Conservation (phyloP, 2,113 vertebrate species). For the Anolis carolinensis region DNA sequence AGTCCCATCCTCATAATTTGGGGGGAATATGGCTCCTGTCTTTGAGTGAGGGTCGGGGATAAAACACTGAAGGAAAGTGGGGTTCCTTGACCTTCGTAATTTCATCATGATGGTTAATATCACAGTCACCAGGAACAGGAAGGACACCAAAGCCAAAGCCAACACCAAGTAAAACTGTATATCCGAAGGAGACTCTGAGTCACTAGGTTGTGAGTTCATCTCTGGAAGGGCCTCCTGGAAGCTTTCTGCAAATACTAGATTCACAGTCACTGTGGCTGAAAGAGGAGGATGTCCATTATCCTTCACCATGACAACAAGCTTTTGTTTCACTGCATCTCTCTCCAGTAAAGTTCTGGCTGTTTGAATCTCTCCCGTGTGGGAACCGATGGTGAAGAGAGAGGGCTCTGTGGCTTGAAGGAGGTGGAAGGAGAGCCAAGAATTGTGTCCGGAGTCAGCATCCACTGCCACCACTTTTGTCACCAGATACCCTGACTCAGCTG, state of each 20-base stretch:
- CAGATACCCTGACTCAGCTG: neutral
- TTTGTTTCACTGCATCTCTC: slow-evolving; percentile 19
- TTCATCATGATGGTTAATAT: slow-evolving; percentile 40
- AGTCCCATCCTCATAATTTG: slow-evolving; percentile 49
- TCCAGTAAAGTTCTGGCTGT: neutral
- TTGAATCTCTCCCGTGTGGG: slow-evolving; percentile 13
- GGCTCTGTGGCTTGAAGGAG: slow-evolving; percentile 22
- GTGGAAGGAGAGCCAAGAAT: slow-evolving; percentile 20
- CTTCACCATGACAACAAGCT: slow-evolving; percentile 53
- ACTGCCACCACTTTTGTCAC: slow-evolving; percentile 20
- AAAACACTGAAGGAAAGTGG: slow-evolving; percentile 21
- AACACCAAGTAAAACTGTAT: slow-evolving; percentile 64
- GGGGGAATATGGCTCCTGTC: slow-evolving; percentile 19
- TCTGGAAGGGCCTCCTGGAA: slow-evolving; percentile 42
- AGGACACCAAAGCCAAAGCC: slow-evolving; percentile 60
- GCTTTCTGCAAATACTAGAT: slow-evolving; percentile 77
- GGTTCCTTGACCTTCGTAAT: slow-evolving; percentile 24
- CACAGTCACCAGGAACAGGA: slow-evolving; percentile 57
- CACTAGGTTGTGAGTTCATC: neutral
- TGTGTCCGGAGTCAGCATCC: slow-evolving; percentile 28
- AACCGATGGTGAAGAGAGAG: neutral
- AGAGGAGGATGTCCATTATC: slow-evolving; percentile 71
- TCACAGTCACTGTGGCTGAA: slow-evolving; percentile 69
- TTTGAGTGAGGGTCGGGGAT: slow-evolving; percentile 26
- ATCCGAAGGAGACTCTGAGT: slow-evolving; percentile 30